Conservation (phyloP, 2,797 vertebrate species). For the Peromyscus melanophrys region DNA sequence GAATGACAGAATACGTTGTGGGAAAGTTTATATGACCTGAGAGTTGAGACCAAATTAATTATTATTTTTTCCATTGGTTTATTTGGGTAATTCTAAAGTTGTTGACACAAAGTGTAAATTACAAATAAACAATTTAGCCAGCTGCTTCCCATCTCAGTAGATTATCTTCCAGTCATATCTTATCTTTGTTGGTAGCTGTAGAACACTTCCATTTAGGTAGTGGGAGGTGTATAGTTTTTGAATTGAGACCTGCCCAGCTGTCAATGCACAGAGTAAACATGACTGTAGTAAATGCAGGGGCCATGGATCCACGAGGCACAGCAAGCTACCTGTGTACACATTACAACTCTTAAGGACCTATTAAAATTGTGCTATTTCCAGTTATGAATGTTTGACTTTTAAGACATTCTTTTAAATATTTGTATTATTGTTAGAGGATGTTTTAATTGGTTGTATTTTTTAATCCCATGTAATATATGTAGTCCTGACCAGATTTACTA, state of each 20-base stretch:
- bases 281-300: slow-evolving; percentile 77
- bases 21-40: slow-evolving; percentile 76
- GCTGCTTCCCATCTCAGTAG: slow-evolving; percentile 21
- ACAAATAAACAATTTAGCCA: slow-evolving; percentile 51
- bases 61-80: slow-evolving; percentile 71
- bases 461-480: slow-evolving; percentile 74
- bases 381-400: slow-evolving; percentile 85
- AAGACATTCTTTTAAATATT: slow-evolving; percentile 82
- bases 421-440: slow-evolving; percentile 81
- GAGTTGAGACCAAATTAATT: slow-evolving; percentile 67
- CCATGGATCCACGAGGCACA: slow-evolving; percentile 64
- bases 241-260: slow-evolving; percentile 79
- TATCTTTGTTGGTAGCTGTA: slow-evolving; percentile 62
- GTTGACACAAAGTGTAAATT: slow-evolving; percentile 69
- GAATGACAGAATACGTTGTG: not conserved
- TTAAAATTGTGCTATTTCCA: slow-evolving; percentile 80
- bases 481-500: slow-evolving; percentile 68
- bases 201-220: slow-evolving; percentile 77
- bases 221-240: slow-evolving; percentile 71
- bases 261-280: slow-evolving; percentile 71
- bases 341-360: slow-evolving; percentile 79
- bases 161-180: slow-evolving; percentile 43
- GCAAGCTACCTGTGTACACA: slow-evolving; percentile 71
- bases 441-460: slow-evolving; percentile 75
- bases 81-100: slow-evolving; percentile 75